Base-by-base conservation (phyloP, 2,888 invertebrate species). In the Hipparchia semele region DNA sequence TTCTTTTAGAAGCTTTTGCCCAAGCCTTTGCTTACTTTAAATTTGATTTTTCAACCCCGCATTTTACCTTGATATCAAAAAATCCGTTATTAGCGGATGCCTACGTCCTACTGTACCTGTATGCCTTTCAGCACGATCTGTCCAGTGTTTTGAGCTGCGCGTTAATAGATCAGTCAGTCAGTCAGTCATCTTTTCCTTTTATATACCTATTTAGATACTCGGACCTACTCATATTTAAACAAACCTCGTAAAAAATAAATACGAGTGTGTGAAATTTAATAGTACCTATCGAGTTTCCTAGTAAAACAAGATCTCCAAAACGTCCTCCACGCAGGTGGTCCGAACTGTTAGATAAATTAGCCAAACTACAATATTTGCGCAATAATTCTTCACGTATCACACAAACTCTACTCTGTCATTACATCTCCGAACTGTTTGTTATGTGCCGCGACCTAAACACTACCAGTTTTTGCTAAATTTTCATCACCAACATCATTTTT, bases 281-380 rank as follows among this genome's bases (percentile, higher is more conserved):
- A 39, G 39, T 39, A 49, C 8, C 7, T 23, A 8, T 58, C 7
- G 8, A 13, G 8, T 33, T 61, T 12, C 60, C 45, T n/a, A 54
- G 33, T 45, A 45, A 45, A 53, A 39, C 33, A 61, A 8, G 54
- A 3, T n/a, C 85, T 61, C 12, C 6, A 46, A 8, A 58, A 6
- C n/a, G 8, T 81, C 58, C 58, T 33, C 73, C 56, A 46, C 73
- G 75, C 65, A 70, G 78, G 79, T 79, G 79, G 79, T 78, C 77
- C 74, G 5, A n/a, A 13, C 69, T 23, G 46, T 64, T 64, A 61
- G 62, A 70, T 64, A 64, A 62, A 64, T 70, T 69, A 64, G 59
- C 72, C 66, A 79, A 74, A 75, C 77, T 72, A 74, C 78, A 79
- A 79, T 81, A 79, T 82, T 80, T 81, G 82, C 75, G 75, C 79